phyloP scores from a whole-genome alignment of 2,797 vertebrate species.

The Geotrypetes seraphini region DNA sequence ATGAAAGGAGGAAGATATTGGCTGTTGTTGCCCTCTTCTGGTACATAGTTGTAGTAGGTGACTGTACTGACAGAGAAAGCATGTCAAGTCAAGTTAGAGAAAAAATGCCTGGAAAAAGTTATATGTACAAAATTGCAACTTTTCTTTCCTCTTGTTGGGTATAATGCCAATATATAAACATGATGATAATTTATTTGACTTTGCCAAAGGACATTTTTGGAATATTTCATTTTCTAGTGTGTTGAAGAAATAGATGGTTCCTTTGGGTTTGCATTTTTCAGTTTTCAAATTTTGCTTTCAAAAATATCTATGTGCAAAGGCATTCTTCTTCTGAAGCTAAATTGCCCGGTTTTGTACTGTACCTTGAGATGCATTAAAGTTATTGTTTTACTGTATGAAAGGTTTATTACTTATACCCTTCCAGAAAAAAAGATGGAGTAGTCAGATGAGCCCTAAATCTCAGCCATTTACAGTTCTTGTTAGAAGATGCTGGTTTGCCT shows the following conservation, averaged over 20 bases:
- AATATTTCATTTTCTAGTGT: conserved; percentile 25
- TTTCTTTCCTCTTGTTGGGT: conserved; percentile 10
- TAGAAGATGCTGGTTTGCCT: conserved; percentile 23
- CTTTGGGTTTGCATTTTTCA: conserved; percentile 21
- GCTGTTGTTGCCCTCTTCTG: too few species aligned
- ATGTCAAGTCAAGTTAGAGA: too few species aligned
- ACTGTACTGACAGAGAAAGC: too few species aligned
- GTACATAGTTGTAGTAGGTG: too few species aligned
- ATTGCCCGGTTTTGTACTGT: neutral
- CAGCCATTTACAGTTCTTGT: conserved; percentile 21
- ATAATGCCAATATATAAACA: conserved; percentile 7
- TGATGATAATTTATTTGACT: conserved; percentile 35
- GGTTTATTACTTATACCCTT: conserved; percentile 30
- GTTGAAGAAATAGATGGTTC: conserved; percentile 32
- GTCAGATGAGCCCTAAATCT: conserved; percentile 10
- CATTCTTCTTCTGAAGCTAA: conserved; percentile 24
- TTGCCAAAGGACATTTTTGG: conserved; percentile 22
- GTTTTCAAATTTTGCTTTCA: conserved; percentile 40
- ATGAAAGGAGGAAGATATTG: too few species aligned
- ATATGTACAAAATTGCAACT: conserved; percentile 1
- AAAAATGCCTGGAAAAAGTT: too few species aligned
- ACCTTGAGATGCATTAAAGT: conserved; percentile 15
- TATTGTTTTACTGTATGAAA: conserved; percentile 19
- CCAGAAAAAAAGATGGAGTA: conserved; percentile 19
- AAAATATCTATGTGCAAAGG: conserved; percentile 29